Conservation (phyloP, 2,113 vertebrate species). For the Muntiacus muntjak region DNA sequence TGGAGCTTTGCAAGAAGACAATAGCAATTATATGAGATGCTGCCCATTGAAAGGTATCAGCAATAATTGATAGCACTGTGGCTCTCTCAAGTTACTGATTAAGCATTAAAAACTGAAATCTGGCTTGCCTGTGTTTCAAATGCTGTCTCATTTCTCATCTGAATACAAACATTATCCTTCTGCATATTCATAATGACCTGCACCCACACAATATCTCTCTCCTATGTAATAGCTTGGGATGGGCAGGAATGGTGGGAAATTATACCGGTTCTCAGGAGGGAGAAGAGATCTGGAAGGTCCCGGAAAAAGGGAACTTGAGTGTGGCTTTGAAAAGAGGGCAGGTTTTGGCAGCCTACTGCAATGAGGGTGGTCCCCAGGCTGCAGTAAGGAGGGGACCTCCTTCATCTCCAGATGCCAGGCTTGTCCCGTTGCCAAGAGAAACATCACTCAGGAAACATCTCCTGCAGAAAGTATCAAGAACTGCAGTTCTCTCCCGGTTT, state of each 20-base stretch:
- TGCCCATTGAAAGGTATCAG: background rate
- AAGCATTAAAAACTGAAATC: background rate
- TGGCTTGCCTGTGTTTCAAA: background rate
- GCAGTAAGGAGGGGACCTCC: too few relatives aligned
- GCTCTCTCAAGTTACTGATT: background rate
- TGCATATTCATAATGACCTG: background rate
- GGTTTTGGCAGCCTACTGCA: background rate
- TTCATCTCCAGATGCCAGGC: background rate
- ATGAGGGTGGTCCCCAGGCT: background rate
- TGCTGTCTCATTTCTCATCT: background rate
- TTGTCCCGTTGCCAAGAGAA: background rate
- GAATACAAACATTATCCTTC: background rate
- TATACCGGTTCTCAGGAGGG: background rate
- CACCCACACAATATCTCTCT: too few relatives aligned
- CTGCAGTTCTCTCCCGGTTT: background rate
- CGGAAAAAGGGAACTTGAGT: background rate
- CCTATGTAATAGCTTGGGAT: rapidly evolving
- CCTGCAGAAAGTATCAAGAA: background rate
- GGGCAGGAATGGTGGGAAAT: background rate
- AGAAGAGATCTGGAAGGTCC: background rate
- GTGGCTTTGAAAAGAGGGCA: background rate
- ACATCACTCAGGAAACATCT: background rate
- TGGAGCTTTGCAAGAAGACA: background rate
- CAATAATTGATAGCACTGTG: background rate
- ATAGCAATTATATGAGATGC: background rate